Percentiles rank a stretch among this genome's conserved stretches.
These are phyloP conservation scores for Drosophila sulfurigaster DNA, from an alignment of 1,140 invertebrate genomes.

Conservation along the genomic window DNA sequence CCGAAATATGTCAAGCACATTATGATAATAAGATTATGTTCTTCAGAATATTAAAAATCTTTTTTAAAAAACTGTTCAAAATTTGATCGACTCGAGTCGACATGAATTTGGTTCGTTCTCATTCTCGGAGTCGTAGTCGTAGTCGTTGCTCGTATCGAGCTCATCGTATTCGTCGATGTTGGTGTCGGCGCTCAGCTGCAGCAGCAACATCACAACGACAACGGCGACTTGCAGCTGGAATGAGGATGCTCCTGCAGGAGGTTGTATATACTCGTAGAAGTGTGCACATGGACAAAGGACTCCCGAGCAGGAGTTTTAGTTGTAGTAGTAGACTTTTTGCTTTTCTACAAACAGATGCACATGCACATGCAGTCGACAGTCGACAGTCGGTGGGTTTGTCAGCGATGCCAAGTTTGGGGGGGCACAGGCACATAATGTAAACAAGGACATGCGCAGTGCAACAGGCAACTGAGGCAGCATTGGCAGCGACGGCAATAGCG, in stretches of 20 bases:
- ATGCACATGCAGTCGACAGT: conserved; percentile 14
- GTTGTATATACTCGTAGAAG: conserved; percentile 25
- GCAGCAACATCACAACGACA: conserved; percentile 47
- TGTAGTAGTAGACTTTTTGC: conserved; percentile 81
- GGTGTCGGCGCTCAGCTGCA: conserved; percentile 65
- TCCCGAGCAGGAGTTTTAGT: conserved; percentile 56
- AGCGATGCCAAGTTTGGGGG: conserved; percentile 49
- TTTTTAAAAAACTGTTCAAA: background rate
- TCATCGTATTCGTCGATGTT: conserved; percentile 1
- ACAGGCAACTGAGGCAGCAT: conserved; percentile 3
- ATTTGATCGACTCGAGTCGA: conserved; percentile 17
- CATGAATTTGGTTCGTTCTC: conserved; percentile 13
- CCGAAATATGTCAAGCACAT: background rate
- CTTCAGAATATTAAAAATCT: background rate
- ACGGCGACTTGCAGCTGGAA: conserved; percentile 29
- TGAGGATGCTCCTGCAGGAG: conserved; percentile 10
- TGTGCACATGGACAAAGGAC: background rate
- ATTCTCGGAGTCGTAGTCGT: background rate
- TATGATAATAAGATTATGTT: background rate
- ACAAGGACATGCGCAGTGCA: conserved; percentile 78
- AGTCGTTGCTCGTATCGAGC: conserved; percentile 25
- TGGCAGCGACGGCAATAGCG: background rate
- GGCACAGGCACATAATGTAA: conserved; percentile 73
- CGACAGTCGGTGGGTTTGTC: background rate
- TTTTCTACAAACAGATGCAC: conserved; percentile 62